phyloP scores from a whole-genome alignment of 2,888 invertebrate genomes.

The Lithophane leautieri region DNA sequence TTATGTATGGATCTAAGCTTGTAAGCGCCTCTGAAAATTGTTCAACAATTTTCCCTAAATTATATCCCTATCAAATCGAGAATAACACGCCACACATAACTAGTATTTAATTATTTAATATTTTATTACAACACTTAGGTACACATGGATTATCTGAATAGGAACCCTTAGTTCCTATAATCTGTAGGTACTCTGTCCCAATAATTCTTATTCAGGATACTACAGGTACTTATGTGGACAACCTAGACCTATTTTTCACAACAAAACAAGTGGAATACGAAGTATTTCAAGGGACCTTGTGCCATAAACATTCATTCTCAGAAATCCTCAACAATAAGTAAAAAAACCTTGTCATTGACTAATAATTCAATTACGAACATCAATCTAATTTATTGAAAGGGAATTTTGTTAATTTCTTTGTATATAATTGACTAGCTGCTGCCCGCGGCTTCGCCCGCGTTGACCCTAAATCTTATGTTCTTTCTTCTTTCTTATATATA shows the following conservation, averaged over 20 bases:
- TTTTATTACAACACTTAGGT: not conserved
- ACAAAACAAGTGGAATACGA: conserved; percentile 28
- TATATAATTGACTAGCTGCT: not conserved
- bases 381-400: conserved; percentile 15
- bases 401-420: conserved; percentile 8
- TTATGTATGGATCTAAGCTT: not conserved
- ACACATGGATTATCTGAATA: not conserved
- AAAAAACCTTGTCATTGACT: conserved; percentile 26
- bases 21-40: not conserved
- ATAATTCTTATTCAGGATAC: not conserved
- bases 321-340: conserved; percentile 25
- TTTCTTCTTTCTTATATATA: too few species aligned
- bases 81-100: not conserved
- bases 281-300: conserved; percentile 50
- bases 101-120: not conserved
- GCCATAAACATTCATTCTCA: conserved; percentile 32
- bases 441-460: too few species aligned
- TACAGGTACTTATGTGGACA: not conserved
- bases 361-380: conserved; percentile 38
- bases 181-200: not conserved
- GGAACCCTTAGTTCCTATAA: not conserved
- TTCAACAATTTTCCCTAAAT: not conserved
- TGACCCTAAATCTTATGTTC: too few species aligned
- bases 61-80: not conserved
- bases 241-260: conserved; percentile 49